A percentile compares a stretch with the other conserved stretches of the same genome.
Conservation (phyloP, 2,113 vertebrate species). For the Centropus bengalensis region DNA sequence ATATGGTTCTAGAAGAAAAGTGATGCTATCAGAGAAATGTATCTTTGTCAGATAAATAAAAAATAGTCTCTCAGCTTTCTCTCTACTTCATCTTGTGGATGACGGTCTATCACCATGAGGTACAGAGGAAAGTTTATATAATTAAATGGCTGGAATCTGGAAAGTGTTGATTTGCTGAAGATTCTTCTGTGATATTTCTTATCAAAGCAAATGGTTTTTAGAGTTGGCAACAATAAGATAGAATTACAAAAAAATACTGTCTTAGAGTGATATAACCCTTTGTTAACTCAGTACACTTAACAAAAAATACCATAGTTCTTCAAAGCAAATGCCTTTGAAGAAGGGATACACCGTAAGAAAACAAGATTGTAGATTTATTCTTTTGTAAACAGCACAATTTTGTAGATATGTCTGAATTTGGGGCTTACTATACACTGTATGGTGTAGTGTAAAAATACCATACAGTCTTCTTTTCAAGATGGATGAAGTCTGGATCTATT, state of each 20-base stretch:
- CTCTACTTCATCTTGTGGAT: background rate
- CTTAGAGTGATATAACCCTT: background rate
- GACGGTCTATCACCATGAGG: background rate
- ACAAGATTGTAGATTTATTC: background rate
- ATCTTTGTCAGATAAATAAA: conserved; percentile 9
- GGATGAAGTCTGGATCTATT: background rate
- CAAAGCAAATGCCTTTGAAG: background rate
- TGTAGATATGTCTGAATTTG: background rate
- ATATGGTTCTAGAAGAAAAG: background rate
- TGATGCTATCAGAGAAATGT: background rate
- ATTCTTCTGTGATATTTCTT: background rate
- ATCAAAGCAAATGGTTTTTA: background rate
- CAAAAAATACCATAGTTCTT: background rate
- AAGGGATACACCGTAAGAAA: background rate
- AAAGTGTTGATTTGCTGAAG: background rate
- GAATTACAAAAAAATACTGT: background rate
- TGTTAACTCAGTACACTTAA: background rate
- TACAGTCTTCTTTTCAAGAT: background rate
- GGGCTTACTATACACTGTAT: background rate
- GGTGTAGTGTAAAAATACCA: background rate
- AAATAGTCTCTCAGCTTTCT: background rate
- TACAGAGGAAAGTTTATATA: background rate
- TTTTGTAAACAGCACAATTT: background rate
- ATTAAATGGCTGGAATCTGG: background rate
- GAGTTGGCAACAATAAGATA: background rate